These are phyloP conservation scores for Venturia canescens DNA, from an alignment of 1,140 invertebrate species.

Conservation along the genomic window DNA sequence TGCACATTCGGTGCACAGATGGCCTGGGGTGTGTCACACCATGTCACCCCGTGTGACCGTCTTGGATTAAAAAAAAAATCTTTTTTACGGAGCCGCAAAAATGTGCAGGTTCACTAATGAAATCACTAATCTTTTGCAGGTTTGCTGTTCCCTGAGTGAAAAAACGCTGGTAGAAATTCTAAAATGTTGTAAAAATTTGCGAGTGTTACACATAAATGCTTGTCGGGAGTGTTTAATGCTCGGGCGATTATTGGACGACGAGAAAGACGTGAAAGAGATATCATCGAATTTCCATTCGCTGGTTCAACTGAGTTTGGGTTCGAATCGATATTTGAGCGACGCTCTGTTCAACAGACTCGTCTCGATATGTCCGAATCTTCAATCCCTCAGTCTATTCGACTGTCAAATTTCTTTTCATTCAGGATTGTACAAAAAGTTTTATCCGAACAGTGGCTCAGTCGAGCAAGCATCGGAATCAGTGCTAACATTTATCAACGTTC, in stretches of 20 bases:
- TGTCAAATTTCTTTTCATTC: slow-evolving; percentile 84
- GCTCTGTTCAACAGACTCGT: slow-evolving; percentile 82
- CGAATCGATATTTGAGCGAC: slow-evolving; percentile 85
- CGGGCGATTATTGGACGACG: slow-evolving; percentile 81
- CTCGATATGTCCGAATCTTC: slow-evolving; percentile 79
- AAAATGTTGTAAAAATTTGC: slow-evolving; percentile 78
- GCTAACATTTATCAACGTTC: slow-evolving; percentile 83
- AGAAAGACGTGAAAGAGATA: slow-evolving; percentile 76
- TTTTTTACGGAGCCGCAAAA: too few relatives aligned
- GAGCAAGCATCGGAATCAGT: slow-evolving; percentile 81
- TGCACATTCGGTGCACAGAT: too few relatives aligned
- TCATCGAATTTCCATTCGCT: slow-evolving; percentile 78
- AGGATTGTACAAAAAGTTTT: slow-evolving; percentile 81
- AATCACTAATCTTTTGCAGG: slow-evolving; percentile 45
- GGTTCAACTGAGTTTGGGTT: slow-evolving; percentile 79
- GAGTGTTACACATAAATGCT: slow-evolving; percentile 79
- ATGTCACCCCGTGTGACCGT: too few relatives aligned
- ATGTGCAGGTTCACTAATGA: too few relatives aligned
- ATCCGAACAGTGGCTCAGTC: slow-evolving; percentile 75
- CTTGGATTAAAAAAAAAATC: too few relatives aligned
- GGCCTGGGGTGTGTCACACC: too few relatives aligned
- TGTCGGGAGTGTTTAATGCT: slow-evolving; percentile 86
- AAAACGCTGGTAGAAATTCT: slow-evolving; percentile 80
- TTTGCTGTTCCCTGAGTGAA: slow-evolving; percentile 79
- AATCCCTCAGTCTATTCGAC: slow-evolving; percentile 80